These are phyloP conservation scores for Eulemur rufifrons DNA, from an alignment of 2,113 vertebrate species.

Conservation along the genomic window DNA sequence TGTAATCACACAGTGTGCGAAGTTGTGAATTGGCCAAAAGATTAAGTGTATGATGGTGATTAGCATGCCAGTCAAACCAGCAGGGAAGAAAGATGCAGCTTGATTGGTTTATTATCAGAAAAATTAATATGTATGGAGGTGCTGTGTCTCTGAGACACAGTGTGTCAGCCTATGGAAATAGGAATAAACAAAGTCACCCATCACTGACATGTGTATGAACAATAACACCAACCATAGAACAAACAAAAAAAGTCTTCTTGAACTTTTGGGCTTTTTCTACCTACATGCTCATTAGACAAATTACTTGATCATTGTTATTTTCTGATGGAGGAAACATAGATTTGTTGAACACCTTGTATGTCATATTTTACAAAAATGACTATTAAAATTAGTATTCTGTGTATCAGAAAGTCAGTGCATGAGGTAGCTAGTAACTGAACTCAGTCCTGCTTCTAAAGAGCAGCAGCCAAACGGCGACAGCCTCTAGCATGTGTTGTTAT, in stretches of 20 bases:
- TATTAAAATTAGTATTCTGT: not conserved
- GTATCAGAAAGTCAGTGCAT: not conserved
- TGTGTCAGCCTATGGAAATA: not conserved
- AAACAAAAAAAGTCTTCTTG: not conserved
- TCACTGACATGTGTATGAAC: not conserved
- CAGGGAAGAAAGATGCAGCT: not conserved
- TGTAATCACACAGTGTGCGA: not conserved
- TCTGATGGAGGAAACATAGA: not conserved
- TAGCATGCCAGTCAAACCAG: conserved; percentile 28
- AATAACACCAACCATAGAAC: not conserved
- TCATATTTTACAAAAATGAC: not conserved
- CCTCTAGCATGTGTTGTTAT: fast-evolving
- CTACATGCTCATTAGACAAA: not conserved
- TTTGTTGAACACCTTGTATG: not conserved
- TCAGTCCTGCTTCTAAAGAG: not conserved
- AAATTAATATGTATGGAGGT: conserved; percentile 3
- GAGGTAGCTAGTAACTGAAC: not conserved
- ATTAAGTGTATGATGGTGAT: not conserved
- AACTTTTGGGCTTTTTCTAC: not conserved
- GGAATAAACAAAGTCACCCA: not conserved
- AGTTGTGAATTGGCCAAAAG: not conserved
- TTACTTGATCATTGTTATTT: not conserved
- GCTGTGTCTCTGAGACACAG: not conserved
- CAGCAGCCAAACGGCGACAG: not conserved
- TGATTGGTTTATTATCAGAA: conserved; percentile 38